These are phyloP conservation scores for Acrocyrtus sp. DNA, from an alignment of 2,888 invertebrate genomes.

Conservation along the genomic window DNA sequence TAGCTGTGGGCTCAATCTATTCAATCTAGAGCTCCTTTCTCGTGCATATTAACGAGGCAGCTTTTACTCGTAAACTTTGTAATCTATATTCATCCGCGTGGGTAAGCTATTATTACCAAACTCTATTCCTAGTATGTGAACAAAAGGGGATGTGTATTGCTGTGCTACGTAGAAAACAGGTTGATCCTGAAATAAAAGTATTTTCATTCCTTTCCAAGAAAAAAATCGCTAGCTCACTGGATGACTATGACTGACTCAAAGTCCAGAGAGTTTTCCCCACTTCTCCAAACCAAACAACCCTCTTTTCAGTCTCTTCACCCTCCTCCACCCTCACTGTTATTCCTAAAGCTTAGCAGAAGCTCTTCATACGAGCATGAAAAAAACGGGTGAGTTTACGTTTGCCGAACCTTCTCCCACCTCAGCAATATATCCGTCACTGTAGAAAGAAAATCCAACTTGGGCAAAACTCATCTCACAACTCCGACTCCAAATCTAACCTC, in stretches of 20 bases:
- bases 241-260: neutral
- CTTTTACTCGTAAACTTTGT: too few relatives aligned
- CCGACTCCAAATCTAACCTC: conserved; percentile 24
- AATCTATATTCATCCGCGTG: too few relatives aligned
- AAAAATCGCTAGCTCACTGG: neutral
- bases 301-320: neutral
- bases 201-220: conserved; percentile 13
- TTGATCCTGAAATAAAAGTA: conserved; percentile 14
- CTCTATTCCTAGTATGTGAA: too few relatives aligned
- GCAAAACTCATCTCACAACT: conserved; percentile 2
- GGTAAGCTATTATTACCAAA: too few relatives aligned
- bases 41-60: too few relatives aligned
- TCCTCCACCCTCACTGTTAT: conserved; percentile 14
- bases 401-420: too few relatives aligned
- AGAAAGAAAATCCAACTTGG: conserved; percentile 14
- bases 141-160: conserved; percentile 1
- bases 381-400: too few relatives aligned
- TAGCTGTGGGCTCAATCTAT: too few relatives aligned
- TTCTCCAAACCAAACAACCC: conserved; percentile 1
- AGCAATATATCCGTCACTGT: too few relatives aligned
- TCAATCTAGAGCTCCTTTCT: too few relatives aligned
- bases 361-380: too few relatives aligned
- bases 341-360: too few relatives aligned
- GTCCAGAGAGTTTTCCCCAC: neutral
- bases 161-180: neutral